Conservation (phyloP, 2,113 vertebrate genomes). For the Tetrao urogallus region DNA sequence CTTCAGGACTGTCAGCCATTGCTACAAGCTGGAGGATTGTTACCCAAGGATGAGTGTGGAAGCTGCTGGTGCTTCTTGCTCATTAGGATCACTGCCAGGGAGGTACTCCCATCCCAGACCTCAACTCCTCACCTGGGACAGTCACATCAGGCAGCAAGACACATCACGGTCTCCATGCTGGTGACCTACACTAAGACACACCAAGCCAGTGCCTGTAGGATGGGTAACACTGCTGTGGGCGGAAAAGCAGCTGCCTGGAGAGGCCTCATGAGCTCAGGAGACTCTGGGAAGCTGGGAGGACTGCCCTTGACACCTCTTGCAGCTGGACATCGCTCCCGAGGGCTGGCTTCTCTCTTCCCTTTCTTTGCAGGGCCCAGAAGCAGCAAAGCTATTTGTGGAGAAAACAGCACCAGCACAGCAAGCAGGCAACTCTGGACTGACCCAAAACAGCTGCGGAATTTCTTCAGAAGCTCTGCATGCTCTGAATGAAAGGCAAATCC, state of each 20-base stretch:
- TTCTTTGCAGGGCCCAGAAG: background rate
- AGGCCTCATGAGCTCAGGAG: too few species aligned
- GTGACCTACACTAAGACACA: background rate
- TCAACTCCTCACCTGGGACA: background rate
- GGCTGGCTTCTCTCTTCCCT: background rate
- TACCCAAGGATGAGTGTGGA: background rate
- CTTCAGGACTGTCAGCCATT: background rate
- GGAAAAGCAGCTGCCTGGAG: background rate
- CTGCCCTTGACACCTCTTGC: background rate
- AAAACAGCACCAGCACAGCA: background rate
- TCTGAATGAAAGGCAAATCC: background rate
- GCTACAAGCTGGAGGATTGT: background rate
- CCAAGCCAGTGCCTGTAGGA: background rate
- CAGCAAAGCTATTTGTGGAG: background rate
- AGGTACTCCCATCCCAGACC: background rate
- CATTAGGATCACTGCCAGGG: background rate
- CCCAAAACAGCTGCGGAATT: constrained; percentile 36
- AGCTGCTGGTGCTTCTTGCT: background rate
- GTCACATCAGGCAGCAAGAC: background rate
- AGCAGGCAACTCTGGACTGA: background rate
- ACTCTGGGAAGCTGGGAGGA: background rate
- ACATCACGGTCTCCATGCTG: background rate
- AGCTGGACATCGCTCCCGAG: background rate
- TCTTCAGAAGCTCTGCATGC: background rate
- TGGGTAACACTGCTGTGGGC: background rate